A percentile compares a stretch with the other conserved stretches of the same genome.
Evolutionary conservation across 2,888 invertebrate genomes (phyloP).

Genomic region (Oithona nana): DNA sequence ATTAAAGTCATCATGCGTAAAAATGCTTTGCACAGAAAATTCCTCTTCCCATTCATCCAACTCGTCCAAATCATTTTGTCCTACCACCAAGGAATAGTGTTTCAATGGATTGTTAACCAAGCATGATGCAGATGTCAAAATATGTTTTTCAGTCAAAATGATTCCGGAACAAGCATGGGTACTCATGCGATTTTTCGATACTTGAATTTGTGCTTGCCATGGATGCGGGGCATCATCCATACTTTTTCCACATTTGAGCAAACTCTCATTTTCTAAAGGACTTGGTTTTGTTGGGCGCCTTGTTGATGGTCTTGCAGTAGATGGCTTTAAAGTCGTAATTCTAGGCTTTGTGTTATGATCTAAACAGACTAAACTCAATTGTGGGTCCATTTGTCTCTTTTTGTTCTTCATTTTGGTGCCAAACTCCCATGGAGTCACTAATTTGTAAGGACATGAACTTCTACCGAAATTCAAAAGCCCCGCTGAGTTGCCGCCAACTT

Average conservation of each 20-base stretch:
- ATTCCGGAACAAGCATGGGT: not conserved
- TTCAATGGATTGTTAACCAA: not conserved
- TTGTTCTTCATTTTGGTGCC: not conserved
- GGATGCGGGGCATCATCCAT: not conserved
- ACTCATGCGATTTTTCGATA: not conserved
- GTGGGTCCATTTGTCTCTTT: not conserved
- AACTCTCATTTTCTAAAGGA: not conserved
- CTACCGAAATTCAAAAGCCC: slow-evolving; percentile 2
- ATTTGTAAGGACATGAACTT: not conserved
- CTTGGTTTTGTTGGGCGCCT: not conserved
- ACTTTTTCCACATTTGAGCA: not conserved
- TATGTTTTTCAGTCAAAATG: not conserved
- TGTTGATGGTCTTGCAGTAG: not conserved
- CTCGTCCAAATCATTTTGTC: not conserved
- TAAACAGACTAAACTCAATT: not conserved
- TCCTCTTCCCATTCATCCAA: not conserved
- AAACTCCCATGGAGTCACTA: slow-evolving; percentile 1
- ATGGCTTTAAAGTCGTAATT: not conserved
- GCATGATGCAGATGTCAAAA: not conserved
- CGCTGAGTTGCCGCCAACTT: slow-evolving; percentile 1
- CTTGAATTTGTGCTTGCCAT: not conserved
- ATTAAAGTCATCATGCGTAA: not conserved
- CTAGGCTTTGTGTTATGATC: not conserved
- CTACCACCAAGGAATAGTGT: not conserved
- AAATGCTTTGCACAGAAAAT: not conserved